Evolutionary conservation across 2,113 vertebrate species (phyloP).

Genomic region (Zingel zingel): DNA sequence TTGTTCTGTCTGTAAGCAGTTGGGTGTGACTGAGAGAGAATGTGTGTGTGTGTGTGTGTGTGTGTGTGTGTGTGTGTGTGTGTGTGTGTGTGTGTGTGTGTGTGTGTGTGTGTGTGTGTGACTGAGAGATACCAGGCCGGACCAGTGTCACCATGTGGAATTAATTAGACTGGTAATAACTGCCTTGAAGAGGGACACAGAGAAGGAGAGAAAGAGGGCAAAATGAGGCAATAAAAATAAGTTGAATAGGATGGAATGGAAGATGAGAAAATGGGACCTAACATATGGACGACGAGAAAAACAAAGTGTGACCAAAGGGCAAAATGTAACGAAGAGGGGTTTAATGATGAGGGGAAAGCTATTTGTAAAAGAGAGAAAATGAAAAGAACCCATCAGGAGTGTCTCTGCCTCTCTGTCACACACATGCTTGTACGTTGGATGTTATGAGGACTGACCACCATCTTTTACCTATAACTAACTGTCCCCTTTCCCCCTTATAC

Average conservation of each 20-base stretch:
- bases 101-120: not conserved
- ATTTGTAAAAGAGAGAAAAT: slow-evolving; percentile 22
- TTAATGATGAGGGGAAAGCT: slow-evolving; percentile 18
- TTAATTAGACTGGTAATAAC: slow-evolving; percentile 74
- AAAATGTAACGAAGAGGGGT: not conserved
- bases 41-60: too few species aligned
- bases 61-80: too few species aligned
- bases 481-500: not conserved
- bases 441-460: not conserved
- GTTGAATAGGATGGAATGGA: slow-evolving; percentile 11
- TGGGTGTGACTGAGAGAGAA: slow-evolving; percentile 63
- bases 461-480: not conserved
- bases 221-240: slow-evolving; percentile 33
- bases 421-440: slow-evolving; percentile 5
- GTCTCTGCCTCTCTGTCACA: slow-evolving; percentile 1
- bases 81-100: too few species aligned
- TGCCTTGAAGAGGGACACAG: slow-evolving; percentile 27
- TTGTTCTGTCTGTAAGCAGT: slow-evolving; percentile 71
- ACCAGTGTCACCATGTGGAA: slow-evolving; percentile 68
- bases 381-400: slow-evolving; percentile 16
- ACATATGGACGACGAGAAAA: slow-evolving; percentile 13
- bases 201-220: not conserved
- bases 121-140: slow-evolving; percentile 54
- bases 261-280: slow-evolving; percentile 5
- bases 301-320: slow-evolving; percentile 30